Evolutionary conservation across 2,113 vertebrate species (phyloP).

Genomic region (pig (Sus scrofa)): T2T-Sscrofa CM000822.6:13776001-13776500

Average conservation of each 20-base stretch:
- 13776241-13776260: not conserved
- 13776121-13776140: conserved; percentile 26
- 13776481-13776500: not conserved
- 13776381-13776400: conserved; percentile 8
- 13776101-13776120: not conserved
- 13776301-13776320: conserved; percentile 10
- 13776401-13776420: not conserved
- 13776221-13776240: not conserved
- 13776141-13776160: not conserved
- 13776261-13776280: conserved; percentile 10
- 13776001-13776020: not conserved
- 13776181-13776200: conserved; percentile 28
- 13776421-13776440: not conserved
- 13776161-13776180: not conserved
- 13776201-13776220: not conserved
- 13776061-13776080: not conserved
- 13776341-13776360: not conserved
- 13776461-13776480: not conserved
- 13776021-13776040: conserved; percentile 33
- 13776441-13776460: not conserved
- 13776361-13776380: not conserved
- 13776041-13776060: conserved; percentile 13
- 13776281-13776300: not conserved
- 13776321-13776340: not conserved
- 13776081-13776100: conserved; percentile 41